A percentile compares a stretch with the other conserved stretches of the same genome.
phyloP scores from a whole-genome alignment of 2,113 vertebrate species.

The Ciconia stormi region DNA sequence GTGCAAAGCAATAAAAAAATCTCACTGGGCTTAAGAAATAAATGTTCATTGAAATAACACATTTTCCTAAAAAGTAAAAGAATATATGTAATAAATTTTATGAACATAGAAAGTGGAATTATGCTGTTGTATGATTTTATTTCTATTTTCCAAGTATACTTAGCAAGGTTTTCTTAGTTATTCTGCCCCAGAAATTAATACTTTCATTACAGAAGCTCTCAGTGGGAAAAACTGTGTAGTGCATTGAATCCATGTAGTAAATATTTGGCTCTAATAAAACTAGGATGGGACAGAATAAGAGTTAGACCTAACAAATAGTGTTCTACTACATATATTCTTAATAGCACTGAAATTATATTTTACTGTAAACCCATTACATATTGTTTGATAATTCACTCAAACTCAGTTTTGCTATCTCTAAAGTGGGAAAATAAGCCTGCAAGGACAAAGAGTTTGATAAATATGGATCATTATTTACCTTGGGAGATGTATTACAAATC shows the following conservation, averaged over 20 bases:
- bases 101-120: not conserved
- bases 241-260: not conserved
- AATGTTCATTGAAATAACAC: not conserved
- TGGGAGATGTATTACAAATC: not conserved
- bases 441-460: not conserved
- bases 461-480: not conserved
- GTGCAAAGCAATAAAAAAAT: not conserved
- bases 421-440: not conserved
- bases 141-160: not conserved
- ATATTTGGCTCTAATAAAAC: not conserved
- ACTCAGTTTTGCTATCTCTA: not conserved
- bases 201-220: not conserved
- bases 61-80: not conserved
- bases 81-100: not conserved
- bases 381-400: not conserved
- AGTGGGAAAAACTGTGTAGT: not conserved
- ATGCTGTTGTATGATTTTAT: not conserved
- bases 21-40: not conserved
- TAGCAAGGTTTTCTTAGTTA: not conserved
- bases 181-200: not conserved
- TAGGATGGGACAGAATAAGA: not conserved
- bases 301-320: not conserved
- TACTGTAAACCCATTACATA: not conserved
- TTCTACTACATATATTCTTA: not conserved
- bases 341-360: not conserved